phyloP scores from a whole-genome alignment of 1,140 invertebrate species.

The Nylanderia fulva region DNA sequence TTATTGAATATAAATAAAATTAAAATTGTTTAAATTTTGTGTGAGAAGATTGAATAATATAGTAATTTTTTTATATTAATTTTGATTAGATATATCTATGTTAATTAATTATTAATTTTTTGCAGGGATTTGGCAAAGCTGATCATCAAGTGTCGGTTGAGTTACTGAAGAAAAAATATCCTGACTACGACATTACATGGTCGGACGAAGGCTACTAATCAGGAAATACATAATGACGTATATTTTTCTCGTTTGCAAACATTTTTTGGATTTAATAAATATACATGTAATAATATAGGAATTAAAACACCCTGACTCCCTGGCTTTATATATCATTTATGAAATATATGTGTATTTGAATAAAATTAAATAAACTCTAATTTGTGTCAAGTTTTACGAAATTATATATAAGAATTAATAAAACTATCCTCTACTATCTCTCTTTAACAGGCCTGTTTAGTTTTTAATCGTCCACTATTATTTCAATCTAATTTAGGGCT shows the following conservation, averaged over 20 bases:
- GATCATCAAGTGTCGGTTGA: slow-evolving; percentile 92
- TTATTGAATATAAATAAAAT: background rate
- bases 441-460: no score
- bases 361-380: background rate
- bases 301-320: background rate
- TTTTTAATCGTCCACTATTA: no score
- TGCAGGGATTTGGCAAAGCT: slow-evolving; percentile 93
- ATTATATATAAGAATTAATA: no score
- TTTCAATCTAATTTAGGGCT: no score
- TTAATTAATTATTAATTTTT: slow-evolving; percentile 62
- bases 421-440: no score
- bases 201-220: slow-evolving; percentile 94
- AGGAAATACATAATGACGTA: background rate
- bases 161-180: slow-evolving; percentile 91
- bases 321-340: slow-evolving; percentile 12
- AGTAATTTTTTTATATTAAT: slow-evolving; percentile 1
- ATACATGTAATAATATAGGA: background rate
- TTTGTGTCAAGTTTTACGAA: background rate
- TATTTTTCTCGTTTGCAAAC: background rate
- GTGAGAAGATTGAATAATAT: background rate
- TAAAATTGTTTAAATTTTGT: background rate
- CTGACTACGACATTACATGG: slow-evolving; percentile 91
- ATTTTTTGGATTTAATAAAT: background rate
- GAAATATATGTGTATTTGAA: background rate
- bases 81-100: background rate